A percentile compares a stretch with the other conserved stretches of the same genome.
Evolutionary conservation across 2,888 invertebrate species (phyloP).

Genomic region (Nebria salina): DNA sequence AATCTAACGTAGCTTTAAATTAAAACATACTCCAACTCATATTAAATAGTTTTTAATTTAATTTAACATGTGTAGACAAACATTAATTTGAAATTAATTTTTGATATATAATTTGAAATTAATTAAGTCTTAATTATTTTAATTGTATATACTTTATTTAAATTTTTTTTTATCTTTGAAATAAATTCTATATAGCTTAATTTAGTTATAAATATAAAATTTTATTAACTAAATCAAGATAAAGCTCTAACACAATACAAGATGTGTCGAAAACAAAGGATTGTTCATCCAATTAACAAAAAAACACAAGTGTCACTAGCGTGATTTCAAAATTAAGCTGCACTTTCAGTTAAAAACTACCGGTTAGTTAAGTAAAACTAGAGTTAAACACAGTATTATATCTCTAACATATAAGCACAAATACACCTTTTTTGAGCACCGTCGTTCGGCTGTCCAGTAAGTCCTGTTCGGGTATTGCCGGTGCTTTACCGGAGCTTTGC

Average conservation of each 20-base stretch:
- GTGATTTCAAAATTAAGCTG: not conserved
- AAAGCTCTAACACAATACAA: not conserved
- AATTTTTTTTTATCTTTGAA: too few species aligned
- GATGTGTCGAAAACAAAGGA: not conserved
- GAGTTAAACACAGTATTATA: not conserved
- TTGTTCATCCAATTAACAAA: not conserved
- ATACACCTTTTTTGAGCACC: slow-evolving; percentile 9
- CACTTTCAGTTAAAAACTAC: slow-evolving; percentile 1
- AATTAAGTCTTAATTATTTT: not conserved
- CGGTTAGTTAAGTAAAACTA: not conserved
- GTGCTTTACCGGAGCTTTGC: slow-evolving; percentile 48
- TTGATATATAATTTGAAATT: too few species aligned
- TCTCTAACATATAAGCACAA: not conserved
- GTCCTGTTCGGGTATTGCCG: not conserved
- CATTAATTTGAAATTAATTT: too few species aligned
- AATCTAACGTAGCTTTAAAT: too few species aligned
- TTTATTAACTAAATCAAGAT: not conserved
- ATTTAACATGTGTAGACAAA: too few species aligned
- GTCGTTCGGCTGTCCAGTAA: slow-evolving; percentile 3
- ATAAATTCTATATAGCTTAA: not conserved
- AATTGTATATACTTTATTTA: not conserved
- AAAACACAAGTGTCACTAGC: not conserved
- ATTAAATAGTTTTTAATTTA: too few species aligned
- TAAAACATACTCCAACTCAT: too few species aligned
- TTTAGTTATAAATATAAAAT: not conserved